These are phyloP conservation scores for Intellagama lesueurii DNA, from an alignment of 2,797 vertebrate species.

Conservation along the genomic window DNA sequence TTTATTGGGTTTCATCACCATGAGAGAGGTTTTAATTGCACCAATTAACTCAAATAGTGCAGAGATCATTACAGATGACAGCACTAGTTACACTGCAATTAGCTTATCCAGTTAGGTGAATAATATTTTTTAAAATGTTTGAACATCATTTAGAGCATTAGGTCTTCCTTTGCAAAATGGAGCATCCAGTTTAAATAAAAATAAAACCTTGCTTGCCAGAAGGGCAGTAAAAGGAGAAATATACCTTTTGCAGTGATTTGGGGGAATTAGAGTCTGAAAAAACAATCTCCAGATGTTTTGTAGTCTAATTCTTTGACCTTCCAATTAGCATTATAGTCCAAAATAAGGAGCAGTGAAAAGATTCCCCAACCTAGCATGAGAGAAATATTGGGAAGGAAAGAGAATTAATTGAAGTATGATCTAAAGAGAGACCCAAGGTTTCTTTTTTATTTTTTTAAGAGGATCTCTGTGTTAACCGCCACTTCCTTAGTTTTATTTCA, in stretches of 20 bases:
- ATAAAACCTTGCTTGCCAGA: background rate
- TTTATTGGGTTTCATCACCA: slow-evolving; percentile 1
- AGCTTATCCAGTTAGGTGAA: background rate
- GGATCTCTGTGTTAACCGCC: no score
- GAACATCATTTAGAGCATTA: background rate
- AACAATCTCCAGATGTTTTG: no score
- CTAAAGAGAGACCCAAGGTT: background rate
- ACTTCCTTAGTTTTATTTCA: background rate
- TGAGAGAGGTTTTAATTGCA: slow-evolving; percentile 11
- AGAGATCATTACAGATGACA: slow-evolving; percentile 1
- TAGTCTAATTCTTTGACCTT: no score
- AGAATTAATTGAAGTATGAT: background rate
- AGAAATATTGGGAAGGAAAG: background rate
- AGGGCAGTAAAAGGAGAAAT: background rate
- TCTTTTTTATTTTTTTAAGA: background rate
- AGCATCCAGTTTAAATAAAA: background rate
- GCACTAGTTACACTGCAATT: background rate
- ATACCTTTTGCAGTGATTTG: background rate
- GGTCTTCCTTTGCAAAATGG: background rate
- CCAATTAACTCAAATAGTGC: slow-evolving; percentile 21
- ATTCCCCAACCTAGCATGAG: background rate
- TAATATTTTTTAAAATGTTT: slow-evolving; percentile 15
- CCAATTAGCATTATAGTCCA: no score
- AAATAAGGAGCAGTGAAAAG: background rate
- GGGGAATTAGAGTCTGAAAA: background rate